A percentile compares a stretch with the other conserved stretches of the same genome.
phyloP scores from a whole-genome alignment of 64 coral and sea anemone species.

The Acropora tenuis region DNA sequence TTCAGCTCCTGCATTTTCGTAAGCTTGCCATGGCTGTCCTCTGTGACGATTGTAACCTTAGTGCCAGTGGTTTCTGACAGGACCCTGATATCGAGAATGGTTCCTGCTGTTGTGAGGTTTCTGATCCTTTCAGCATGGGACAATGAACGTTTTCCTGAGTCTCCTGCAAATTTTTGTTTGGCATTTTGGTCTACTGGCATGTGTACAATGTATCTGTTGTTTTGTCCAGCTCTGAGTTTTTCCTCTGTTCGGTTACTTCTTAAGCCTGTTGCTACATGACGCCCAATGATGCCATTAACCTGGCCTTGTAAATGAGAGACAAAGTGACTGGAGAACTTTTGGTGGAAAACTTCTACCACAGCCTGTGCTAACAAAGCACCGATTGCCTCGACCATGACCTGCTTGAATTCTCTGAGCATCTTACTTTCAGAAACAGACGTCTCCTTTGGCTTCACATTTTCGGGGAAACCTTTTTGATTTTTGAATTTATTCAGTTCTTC shows the following conservation, averaged over 20 bases:
- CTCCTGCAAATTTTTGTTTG: not conserved
- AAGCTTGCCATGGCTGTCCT: constrained; percentile 6
- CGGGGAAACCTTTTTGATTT: not conserved
- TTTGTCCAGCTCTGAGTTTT: constrained; percentile 11
- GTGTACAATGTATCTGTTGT: constrained; percentile 15
- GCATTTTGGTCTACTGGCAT: not conserved
- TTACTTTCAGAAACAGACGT: not conserved
- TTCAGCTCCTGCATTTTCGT: constrained; percentile 11
- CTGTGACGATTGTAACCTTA: not conserved
- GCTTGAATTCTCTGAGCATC: constrained; percentile 10
- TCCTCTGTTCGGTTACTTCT: not conserved
- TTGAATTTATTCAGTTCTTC: constrained; percentile 1
- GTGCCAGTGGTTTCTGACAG: constrained; percentile 13
- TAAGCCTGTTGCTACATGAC: not conserved
- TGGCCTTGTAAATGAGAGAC: not conserved
- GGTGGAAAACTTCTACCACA: constrained; percentile 7
- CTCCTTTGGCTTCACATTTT: not conserved
- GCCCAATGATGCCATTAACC: not conserved
- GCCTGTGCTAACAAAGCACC: not conserved
- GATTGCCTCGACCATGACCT: not conserved
- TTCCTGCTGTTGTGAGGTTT: not conserved
- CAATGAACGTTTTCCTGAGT: not conserved
- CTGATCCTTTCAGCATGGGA: not conserved
- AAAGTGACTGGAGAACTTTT: constrained; percentile 1
- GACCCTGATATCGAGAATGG: constrained; percentile 5